Evolutionary conservation across 2,888 invertebrate species (phyloP), one percentile per base, ranked within the genome.

Genomic region (Drosophila antonietae): DNA sequence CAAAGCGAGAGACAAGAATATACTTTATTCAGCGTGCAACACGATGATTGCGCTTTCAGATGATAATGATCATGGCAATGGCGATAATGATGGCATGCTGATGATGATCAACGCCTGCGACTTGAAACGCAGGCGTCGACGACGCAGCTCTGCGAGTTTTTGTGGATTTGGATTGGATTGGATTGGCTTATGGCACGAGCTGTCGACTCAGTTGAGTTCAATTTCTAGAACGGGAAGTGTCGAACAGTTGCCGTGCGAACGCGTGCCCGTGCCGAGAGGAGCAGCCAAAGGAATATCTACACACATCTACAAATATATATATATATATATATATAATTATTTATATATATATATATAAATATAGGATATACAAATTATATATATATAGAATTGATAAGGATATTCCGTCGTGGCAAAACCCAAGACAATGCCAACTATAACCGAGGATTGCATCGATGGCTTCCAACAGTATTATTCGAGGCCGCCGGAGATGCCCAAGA

Each of bases 401-500:
- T 67, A 79, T 18, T 51, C 52, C 44, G 51, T 23, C 68, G 57
- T 47, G 37, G 65, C 68, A 56, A 35, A 57, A 28, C 35, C 33
- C 35, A 33, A n/a, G 12, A 80, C 74, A 77, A 93, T 93, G 92
- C 92, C 93, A 20, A 93, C 93, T 58, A 91, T 92, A 57, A 93
- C 93, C 64, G 93, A 93, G 80, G 92, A 93, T 66, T 92, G 93
- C 68, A 93, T 93, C 77, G 95, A 95, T 93, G 93, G 95, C 87
- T 95, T 95, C 91, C 94, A 94, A 88, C 93, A 95, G 83, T 96
- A 95, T 91, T 95, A 95, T 91, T 92, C 94, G 67, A 93, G 94
- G 87, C 95, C 95, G 82, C 95, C 95, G 78, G 94, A 94, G 62
- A 90, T 95, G 47, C 93, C 95, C 1, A 93, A 93, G 49, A 94